Evolutionary conservation across 2,113 vertebrate genomes (phyloP).

Genomic region (Centropus unirufus): DNA sequence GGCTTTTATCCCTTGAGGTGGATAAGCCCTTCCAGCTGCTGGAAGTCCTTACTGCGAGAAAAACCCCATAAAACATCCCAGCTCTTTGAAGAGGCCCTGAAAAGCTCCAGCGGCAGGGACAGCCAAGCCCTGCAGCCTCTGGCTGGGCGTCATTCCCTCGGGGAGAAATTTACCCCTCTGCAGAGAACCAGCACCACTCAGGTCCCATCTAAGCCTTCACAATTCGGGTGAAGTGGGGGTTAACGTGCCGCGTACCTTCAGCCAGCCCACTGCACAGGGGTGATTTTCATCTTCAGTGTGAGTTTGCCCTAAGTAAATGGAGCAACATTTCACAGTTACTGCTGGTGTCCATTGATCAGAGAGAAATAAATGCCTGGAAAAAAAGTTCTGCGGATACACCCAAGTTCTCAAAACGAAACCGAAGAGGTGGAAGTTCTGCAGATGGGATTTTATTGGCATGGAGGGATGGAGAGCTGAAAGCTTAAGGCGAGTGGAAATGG

Average conservation of each 20-base stretch:
- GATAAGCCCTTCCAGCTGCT: background rate
- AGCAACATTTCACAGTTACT: conserved; percentile 68
- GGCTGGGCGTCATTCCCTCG: background rate
- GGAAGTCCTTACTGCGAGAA: background rate
- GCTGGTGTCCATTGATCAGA: conserved; percentile 68
- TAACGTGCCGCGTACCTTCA: conserved; percentile 65
- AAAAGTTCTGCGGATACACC: conserved; percentile 50
- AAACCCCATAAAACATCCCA: accelerated
- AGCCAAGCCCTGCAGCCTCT: background rate
- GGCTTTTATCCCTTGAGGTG: background rate
- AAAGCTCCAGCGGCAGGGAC: background rate
- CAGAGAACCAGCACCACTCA: conserved; percentile 64
- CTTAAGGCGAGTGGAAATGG: conserved; percentile 58
- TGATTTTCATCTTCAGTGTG: conserved; percentile 74
- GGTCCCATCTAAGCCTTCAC: conserved; percentile 58
- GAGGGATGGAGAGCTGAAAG: conserved; percentile 60
- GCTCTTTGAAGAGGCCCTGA: background rate
- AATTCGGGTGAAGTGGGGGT: conserved; percentile 59
- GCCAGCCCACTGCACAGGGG: conserved; percentile 71
- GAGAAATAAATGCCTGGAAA: conserved; percentile 68
- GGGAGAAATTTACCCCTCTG: conserved; percentile 68
- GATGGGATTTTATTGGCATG: conserved; percentile 62
- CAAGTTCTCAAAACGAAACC: conserved; percentile 55
- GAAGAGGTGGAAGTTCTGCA: conserved; percentile 58
- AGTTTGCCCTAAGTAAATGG: conserved; percentile 72